These are phyloP conservation scores for Asteroscopus sphinx DNA, from an alignment of 2,888 invertebrate genomes.

Conservation along the genomic window DNA sequence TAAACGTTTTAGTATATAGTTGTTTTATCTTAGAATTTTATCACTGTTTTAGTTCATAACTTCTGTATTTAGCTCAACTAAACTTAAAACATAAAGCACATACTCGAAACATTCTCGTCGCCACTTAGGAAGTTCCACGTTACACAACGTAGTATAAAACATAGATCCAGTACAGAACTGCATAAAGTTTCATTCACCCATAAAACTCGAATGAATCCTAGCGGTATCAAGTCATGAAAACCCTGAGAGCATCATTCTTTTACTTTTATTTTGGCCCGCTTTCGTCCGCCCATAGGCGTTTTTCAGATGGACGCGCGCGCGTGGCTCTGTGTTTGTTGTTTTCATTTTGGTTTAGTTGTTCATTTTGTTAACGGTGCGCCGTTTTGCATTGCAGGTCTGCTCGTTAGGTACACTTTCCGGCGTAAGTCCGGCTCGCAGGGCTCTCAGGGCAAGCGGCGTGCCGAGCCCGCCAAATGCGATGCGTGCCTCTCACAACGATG, in stretches of 20 bases:
- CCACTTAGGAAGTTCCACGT: conserved; percentile 66
- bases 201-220: conserved; percentile 80
- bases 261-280: conserved; percentile 82
- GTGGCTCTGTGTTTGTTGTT: conserved; percentile 77
- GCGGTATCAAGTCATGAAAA: conserved; percentile 82
- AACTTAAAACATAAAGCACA: conserved; percentile 61
- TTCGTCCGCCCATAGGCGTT: conserved; percentile 86
- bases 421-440: conserved; percentile 89
- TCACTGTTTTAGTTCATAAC: conserved; percentile 49
- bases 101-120: conserved; percentile 64
- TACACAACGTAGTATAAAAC: conserved; percentile 71
- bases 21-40: conserved; percentile 39
- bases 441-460: conserved; percentile 87
- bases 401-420: conserved; percentile 91
- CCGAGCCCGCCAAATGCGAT: conserved; percentile 89
- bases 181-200: conserved; percentile 71
- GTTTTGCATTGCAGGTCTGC: conserved; percentile 90
- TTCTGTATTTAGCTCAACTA: conserved; percentile 82
- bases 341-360: conserved; percentile 81
- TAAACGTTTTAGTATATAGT: conserved; percentile 39
- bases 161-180: conserved; percentile 56
- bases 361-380: conserved; percentile 89
- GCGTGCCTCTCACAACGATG: conserved; percentile 90
- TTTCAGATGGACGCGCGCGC: conserved; percentile 88
- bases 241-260: conserved; percentile 77